A percentile compares a stretch with the other conserved stretches of the same genome.
Evolutionary conservation across 1,140 invertebrate genomes (phyloP).

Genomic region (Chironomus tepperi): DNA sequence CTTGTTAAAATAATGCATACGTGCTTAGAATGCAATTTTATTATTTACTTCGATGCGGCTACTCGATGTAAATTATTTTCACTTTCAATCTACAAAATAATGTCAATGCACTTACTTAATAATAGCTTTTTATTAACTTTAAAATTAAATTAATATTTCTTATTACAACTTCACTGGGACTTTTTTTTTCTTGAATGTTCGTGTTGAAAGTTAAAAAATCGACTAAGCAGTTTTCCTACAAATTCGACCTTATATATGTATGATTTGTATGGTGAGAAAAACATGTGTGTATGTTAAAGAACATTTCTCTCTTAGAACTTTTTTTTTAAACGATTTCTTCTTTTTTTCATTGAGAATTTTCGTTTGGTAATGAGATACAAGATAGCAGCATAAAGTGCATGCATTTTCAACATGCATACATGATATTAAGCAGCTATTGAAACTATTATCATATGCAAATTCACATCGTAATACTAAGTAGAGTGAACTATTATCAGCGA

Average conservation of each 20-base stretch:
- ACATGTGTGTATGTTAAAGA: background rate
- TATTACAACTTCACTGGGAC: too few relatives aligned
- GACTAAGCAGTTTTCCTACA: background rate
- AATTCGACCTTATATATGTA: background rate
- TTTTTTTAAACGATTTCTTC: background rate
- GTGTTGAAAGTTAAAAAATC: background rate
- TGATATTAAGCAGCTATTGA: background rate
- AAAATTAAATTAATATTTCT: too few relatives aligned
- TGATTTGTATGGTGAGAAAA: background rate
- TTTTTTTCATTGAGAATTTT: background rate
- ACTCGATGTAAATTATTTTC: too few relatives aligned
- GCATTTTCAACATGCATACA: background rate
- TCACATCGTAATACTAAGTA: background rate
- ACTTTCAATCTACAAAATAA: too few relatives aligned
- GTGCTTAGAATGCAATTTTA: too few relatives aligned
- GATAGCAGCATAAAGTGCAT: background rate
- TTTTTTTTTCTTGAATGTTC: background rate
- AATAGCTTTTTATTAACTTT: too few relatives aligned
- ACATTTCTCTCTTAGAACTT: background rate
- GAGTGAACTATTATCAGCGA: background rate
- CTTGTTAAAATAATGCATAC: too few relatives aligned
- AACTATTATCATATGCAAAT: constrained; percentile 3
- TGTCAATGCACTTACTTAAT: too few relatives aligned
- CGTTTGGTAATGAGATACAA: background rate
- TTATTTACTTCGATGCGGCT: too few relatives aligned